Evolutionary conservation across 1,140 invertebrate genomes (phyloP).

Genomic region (Pemphigus obesinymphae): DNA sequence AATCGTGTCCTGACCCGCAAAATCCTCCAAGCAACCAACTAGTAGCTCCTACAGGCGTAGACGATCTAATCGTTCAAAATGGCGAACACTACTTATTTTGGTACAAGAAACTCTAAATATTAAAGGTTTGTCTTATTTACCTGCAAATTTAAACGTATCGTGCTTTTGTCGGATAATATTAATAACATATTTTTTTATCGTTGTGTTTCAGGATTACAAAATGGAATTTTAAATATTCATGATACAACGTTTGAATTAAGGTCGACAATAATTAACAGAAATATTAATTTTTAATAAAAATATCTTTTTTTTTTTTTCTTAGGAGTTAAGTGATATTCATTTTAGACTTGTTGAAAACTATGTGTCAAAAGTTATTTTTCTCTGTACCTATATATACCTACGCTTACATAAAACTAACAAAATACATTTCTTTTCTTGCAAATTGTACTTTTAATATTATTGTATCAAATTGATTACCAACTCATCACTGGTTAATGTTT

Average conservation of each 20-base stretch:
- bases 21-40: slow-evolving; percentile 76
- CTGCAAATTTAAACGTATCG: neutral
- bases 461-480: neutral
- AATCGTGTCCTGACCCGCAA: slow-evolving; percentile 66
- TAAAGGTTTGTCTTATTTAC: neutral
- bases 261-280: slow-evolving; percentile 35
- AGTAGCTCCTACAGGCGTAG: slow-evolving; percentile 77
- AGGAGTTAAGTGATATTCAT: slow-evolving; percentile 21
- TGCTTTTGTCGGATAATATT: neutral
- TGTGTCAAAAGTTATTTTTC: slow-evolving; percentile 34
- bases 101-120: slow-evolving; percentile 80
- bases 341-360: slow-evolving; percentile 35
- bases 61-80: slow-evolving; percentile 74
- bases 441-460: slow-evolving; percentile 10
- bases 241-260: neutral
- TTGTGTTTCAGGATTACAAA: neutral
- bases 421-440: neutral
- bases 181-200: neutral
- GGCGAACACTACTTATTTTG: slow-evolving; percentile 82
- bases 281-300: slow-evolving; percentile 16
- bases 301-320: slow-evolving; percentile 26
- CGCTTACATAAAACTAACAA: slow-evolving; percentile 5
- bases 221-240: neutral
- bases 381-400: neutral
- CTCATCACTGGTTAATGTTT: neutral